Evolutionary conservation across 2,113 vertebrate genomes (phyloP).

Genomic region (Barbus barbus): DNA sequence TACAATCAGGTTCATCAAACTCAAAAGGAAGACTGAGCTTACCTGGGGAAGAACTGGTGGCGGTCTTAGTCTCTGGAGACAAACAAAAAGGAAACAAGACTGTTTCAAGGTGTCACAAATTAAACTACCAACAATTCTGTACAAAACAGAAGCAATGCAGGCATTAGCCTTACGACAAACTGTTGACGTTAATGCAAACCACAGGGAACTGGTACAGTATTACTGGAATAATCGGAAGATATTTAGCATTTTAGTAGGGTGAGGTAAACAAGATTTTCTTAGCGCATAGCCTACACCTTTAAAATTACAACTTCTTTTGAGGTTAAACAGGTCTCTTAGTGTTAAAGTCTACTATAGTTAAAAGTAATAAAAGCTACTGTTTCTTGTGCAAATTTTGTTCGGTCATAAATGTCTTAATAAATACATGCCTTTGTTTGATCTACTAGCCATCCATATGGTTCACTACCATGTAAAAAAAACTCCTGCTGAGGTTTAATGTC

Average conservation of each 20-base stretch:
- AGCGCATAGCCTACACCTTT: background rate
- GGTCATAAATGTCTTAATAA: constrained; percentile 13
- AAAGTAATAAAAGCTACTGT: constrained; percentile 7
- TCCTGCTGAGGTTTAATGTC: background rate
- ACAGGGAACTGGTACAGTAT: background rate
- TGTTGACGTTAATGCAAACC: no score
- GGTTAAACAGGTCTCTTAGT: background rate
- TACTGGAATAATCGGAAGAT: background rate
- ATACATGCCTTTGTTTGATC: constrained; percentile 24
- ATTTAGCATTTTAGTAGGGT: background rate
- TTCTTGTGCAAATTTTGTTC: background rate
- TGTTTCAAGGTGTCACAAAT: constrained; percentile 19
- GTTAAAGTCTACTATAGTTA: background rate
- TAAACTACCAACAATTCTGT: background rate
- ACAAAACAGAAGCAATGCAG: no score
- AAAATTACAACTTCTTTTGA: background rate
- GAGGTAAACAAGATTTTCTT: background rate
- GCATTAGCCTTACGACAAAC: no score
- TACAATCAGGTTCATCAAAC: background rate
- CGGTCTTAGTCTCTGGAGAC: constrained; percentile 48
- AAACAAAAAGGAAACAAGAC: constrained; percentile 37
- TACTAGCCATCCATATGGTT: background rate
- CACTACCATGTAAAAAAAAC: background rate
- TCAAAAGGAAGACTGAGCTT: constrained; percentile 13
- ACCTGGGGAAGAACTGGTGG: constrained; percentile 43